A percentile compares a stretch with the other conserved stretches of the same genome.
Conservation (phyloP, 1,140 invertebrate genomes). For the Micrasema longulum region DNA sequence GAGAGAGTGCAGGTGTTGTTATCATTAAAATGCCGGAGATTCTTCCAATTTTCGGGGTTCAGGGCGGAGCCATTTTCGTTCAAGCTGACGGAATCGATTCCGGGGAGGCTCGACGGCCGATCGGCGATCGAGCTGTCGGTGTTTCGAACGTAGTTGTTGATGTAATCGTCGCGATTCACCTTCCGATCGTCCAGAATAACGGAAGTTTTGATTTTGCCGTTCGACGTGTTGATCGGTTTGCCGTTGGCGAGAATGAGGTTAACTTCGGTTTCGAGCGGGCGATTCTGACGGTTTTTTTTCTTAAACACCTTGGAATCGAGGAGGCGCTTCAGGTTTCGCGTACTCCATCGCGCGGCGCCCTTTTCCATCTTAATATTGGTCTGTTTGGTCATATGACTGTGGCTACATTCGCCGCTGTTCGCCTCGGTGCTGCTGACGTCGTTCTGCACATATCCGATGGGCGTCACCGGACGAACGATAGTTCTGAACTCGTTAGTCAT, state of each 20-base stretch:
- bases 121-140: constrained; percentile 57
- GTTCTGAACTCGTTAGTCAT: constrained; percentile 57
- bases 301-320: constrained; percentile 49
- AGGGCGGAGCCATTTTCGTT: constrained; percentile 9
- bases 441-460: constrained; percentile 82
- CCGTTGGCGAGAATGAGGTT: constrained; percentile 62
- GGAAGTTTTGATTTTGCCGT: constrained; percentile 48
- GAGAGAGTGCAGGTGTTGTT: constrained; percentile 60
- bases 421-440: constrained; percentile 68
- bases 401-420: constrained; percentile 68
- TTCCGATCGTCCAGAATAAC: constrained; percentile 44
- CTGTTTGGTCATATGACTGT: constrained; percentile 62
- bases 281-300: constrained; percentile 52
- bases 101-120: constrained; percentile 60
- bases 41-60: constrained; percentile 28
- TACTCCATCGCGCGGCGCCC: constrained; percentile 47
- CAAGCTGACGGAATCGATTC: constrained; percentile 43
- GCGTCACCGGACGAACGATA: constrained; percentile 66
- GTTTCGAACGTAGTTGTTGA: constrained; percentile 55
- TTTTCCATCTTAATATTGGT: constrained; percentile 62
- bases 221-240: constrained; percentile 49
- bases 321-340: constrained; percentile 39
- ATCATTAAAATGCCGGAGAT: constrained; percentile 35
- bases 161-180: constrained; percentile 55
- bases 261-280: constrained; percentile 68